phyloP scores from a whole-genome alignment of 2,113 vertebrate genomes.

The Ictidomys tridecemlineatus region DNA sequence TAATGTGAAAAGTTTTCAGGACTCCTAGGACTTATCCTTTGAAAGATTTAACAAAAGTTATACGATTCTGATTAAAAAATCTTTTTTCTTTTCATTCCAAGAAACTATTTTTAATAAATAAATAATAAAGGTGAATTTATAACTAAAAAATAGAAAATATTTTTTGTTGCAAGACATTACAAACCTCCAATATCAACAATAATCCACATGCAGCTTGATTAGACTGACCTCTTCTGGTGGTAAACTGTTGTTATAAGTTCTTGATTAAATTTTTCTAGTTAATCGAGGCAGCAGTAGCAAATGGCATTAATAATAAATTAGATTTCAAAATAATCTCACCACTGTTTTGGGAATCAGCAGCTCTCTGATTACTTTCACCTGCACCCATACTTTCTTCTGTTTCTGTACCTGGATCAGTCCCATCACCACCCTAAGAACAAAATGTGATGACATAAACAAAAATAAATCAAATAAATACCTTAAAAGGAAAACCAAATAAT shows the following conservation, averaged over 20 bases:
- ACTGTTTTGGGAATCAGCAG: slow-evolving; percentile 95
- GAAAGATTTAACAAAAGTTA: slow-evolving; percentile 15
- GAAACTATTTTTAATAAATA: not conserved
- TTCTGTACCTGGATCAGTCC: slow-evolving; percentile 96
- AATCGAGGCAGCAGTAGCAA: not conserved
- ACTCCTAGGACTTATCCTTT: not conserved
- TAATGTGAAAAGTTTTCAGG: slow-evolving; percentile 17
- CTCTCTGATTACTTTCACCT: slow-evolving; percentile 94
- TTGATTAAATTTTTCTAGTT: not conserved
- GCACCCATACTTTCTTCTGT: slow-evolving; percentile 96
- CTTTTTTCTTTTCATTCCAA: not conserved
- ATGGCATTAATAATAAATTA: not conserved
- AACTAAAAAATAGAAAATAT: not conserved
- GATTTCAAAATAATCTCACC: slow-evolving; percentile 86
- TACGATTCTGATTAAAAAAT: not conserved
- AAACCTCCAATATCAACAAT: not conserved
- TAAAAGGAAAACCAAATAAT: not conserved
- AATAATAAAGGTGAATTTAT: too few relatives aligned
- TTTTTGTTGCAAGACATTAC: not conserved
- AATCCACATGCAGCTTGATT: not conserved
- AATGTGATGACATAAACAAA: slow-evolving; percentile 4
- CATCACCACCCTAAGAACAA: slow-evolving; percentile 92
- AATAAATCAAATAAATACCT: slow-evolving; percentile 14
- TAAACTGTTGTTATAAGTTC: not conserved
- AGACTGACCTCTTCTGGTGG: slow-evolving; percentile 57